Base-by-base conservation (phyloP, 2,113 vertebrate species). In the Daphoenositta chrysoptera region DNA sequence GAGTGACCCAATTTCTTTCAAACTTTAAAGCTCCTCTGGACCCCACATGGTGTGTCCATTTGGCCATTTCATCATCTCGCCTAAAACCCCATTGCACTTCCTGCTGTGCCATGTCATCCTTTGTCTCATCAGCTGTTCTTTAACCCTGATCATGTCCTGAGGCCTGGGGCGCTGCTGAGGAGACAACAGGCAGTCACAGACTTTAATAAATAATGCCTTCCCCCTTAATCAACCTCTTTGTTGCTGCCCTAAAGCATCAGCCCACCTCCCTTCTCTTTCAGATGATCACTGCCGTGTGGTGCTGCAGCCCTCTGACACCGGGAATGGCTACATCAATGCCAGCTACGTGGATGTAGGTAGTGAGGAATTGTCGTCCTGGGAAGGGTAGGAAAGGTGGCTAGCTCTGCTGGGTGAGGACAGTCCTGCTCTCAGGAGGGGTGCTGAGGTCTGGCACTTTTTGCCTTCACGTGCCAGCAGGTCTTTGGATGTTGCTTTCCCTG, bases 311-410 rank as follows among this genome's bases (percentile, higher is more conserved):
- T 70, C 88, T 64, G 72, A 64, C 56, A 27, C 1, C 0, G 70
- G 70, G 47, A 89, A 77, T 16, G 71, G 4, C 50, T 97, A 97
- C 81, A 97, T 97, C 92, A 97, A 97, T n/a, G 97, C 97, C 91
- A 97, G 97, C 83, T 97, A 97, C 0, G 76, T 97, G 48, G 88
- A 97, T 83, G 97, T 97, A 85, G 39, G 96, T 95, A 65, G 40
- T 1, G 0, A 68, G 73, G 70, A 82, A 35, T 6, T 71, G 28
- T 44, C 53, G 23, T 28, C 13, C 45, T 69, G 54, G 17, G 48
- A 19, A 26, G 40, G 44, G 30, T 7, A 50, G 48, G 33, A 76
- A 56, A 54, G 15, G 10, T 76, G 30, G 3, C 28, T 75, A 24
- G 24, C 9, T 24, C 6, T 1, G 2, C 40, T 78, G 51, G 13